Evolutionary conservation across 1,140 invertebrate genomes (phyloP), one percentile per base, ranked within the genome.

Genomic region (Sitodiplosis mosellana): DNA sequence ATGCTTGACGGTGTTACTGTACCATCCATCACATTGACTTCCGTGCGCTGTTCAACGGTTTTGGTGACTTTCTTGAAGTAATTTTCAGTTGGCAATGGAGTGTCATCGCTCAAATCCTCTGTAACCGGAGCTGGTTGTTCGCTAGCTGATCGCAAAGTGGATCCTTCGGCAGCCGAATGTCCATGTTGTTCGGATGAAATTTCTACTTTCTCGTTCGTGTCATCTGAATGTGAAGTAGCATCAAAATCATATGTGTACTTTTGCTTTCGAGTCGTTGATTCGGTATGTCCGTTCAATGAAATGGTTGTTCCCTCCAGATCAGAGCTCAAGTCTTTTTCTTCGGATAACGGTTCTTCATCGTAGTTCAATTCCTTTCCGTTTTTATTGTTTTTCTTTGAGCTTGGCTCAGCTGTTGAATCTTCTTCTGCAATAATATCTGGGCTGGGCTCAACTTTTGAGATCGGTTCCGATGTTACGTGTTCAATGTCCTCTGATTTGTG

Each of bases 381-480:
- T 15, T 40, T 19, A 12, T 40, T 40, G 12, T n/a, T 40, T 40
- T 40, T 40, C n/a, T 40, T 40, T 51, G 54, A 40, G n/a, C 37
- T 48, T 40, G 60, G 47, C 48, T 57, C 54, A 17, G 47, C 42
- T 41, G 48, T 40, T 22, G 55, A 43, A 33, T 56, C 46, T n/a
- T 52, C 47, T 40, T 27, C 17, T 12, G 46, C 21, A 21, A 42
- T 45, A 36, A 42, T 12, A 17, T 48, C 36, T 12, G 54, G 19
- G 47, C 49, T 47, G 17, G 53, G 53, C 47, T 58, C 58, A n/a
- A 27, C 27, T 27, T 27, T 27, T 27, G 27, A 27, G 10, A 27
- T 27, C 4, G 27, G 27, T 27, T 27, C 27, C 3, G 27, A 3
- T 27, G 27, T 27, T 10, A 27, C 27, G 4, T 27, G 4, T 27